Conservation (phyloP, 1,140 invertebrate genomes). For the Pemphigus obesinymphae region DNA sequence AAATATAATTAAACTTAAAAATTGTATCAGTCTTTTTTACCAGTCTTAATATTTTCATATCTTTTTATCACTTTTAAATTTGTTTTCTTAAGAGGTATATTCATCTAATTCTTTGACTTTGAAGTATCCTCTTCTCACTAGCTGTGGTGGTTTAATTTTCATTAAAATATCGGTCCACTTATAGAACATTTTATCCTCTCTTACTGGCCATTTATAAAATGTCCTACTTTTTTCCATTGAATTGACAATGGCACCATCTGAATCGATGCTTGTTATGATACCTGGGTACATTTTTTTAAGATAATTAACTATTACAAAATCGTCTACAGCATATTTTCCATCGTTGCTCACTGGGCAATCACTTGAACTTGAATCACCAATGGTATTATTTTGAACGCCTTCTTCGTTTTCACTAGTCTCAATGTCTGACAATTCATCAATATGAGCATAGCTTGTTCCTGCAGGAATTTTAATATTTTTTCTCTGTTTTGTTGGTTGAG, state of each 20-base stretch:
- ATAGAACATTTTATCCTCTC: neutral
- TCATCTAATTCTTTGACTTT: slow-evolving; percentile 1
- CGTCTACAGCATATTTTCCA: neutral
- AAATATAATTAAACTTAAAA: too few relatives aligned
- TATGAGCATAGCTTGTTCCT: neutral
- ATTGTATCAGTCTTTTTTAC: neutral
- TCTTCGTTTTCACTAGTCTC: neutral
- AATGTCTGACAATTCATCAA: neutral
- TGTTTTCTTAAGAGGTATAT: neutral
- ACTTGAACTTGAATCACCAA: neutral
- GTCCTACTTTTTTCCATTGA: neutral
- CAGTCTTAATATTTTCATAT: neutral
- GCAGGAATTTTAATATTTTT: neutral
- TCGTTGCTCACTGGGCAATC: neutral
- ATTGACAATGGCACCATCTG: neutral
- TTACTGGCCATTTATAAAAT: slow-evolving; percentile 1
- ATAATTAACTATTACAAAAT: neutral
- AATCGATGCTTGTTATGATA: neutral
- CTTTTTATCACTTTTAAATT: neutral
- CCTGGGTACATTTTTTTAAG: neutral
- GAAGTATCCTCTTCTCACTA: neutral
- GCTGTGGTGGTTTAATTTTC: neutral
- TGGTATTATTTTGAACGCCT: neutral
- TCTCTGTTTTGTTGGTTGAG: neutral
- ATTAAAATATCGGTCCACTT: neutral